Percentiles rank a stretch among this genome's conserved stretches.
phyloP scores from a whole-genome alignment of 1,140 invertebrate species.

The Teleopsis dalmanni region DNA sequence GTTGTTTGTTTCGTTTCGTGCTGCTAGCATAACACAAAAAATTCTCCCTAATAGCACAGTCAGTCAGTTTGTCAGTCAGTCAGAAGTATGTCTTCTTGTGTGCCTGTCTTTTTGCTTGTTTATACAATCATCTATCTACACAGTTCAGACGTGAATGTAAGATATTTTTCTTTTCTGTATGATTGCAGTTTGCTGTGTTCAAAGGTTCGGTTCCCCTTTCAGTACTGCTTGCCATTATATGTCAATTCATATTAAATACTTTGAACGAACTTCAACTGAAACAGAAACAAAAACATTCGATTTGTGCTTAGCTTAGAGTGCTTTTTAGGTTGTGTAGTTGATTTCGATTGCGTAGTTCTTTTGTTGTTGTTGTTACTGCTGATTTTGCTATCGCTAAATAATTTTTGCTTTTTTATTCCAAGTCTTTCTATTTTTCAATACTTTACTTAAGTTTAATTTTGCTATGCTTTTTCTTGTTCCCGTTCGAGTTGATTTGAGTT shows the following conservation, averaged over 20 bases:
- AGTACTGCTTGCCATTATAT: background rate
- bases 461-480: background rate
- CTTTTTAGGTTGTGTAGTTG: background rate
- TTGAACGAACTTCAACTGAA: too few species aligned
- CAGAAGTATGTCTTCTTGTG: too few species aligned
- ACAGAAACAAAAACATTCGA: too few species aligned
- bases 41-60: too few species aligned
- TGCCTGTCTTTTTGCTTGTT: too few species aligned
- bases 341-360: background rate
- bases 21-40: too few species aligned
- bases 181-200: too few species aligned
- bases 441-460: background rate
- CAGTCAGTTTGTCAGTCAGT: too few species aligned
- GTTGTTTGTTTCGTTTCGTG: background rate
- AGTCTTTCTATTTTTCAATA: constrained; percentile 3
- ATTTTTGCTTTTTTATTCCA: constrained; percentile 1
- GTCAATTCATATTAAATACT: background rate
- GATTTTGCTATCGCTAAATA: constrained; percentile 1
- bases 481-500: too few species aligned
- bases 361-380: constrained; percentile 1
- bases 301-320: background rate
- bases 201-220: background rate
- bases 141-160: too few species aligned
- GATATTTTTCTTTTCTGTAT: too few species aligned
- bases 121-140: too few species aligned